Evolutionary conservation across 2,888 invertebrate genomes (phyloP), one percentile per base, ranked within the genome.

Genomic region (Thysanoteuthis rhombus): DNA sequence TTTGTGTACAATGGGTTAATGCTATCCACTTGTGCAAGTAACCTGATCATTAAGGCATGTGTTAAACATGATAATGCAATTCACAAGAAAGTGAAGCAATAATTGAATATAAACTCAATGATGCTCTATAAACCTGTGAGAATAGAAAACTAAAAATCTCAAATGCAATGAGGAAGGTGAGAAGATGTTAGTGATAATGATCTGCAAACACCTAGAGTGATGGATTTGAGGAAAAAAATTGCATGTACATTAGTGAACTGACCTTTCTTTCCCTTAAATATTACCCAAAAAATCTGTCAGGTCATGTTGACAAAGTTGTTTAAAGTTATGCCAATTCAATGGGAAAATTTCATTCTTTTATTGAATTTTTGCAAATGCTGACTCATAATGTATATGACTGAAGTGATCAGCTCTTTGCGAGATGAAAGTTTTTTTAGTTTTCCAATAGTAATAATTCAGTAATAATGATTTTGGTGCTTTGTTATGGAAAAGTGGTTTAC

Each of bases 61-160:
- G 75, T 75, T n/a, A 75, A 75, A n/a, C n/a, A 75, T n/a, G 22
- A 75, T 75, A 75, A 75, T 75, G 75, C n/a, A 75, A 75, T 75
- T 75, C n/a, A 75, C n/a, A n/a, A 75, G n/a, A 75, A 75, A 75
- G 75, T 75, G n/a, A n/a, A 75, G n/a, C 75, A 75, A 75, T 75
- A n/a, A 75, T 75, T 75, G 12, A 75, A n/a, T 75, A 75, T 75
- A n/a, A 75, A 75, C 75, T 75, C 75, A 36, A 36, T n/a, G 75
- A 75, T 75, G 75, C 75, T 75, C 16, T 75, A 75, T 2, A 75
- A 36, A 75, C 75, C 75, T 75, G 75, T 75, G 36, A 75, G 75
- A 75, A 75, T n/a, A 75, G n/a, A 19, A 75, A 75, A 75, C 36
- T 75, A 75, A 75, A 75, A 75, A 75, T n/a, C 19, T 75, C 22